Conservation (phyloP, 64 coral and sea anemone species). For the Cladopsammia gracilis region DNA sequence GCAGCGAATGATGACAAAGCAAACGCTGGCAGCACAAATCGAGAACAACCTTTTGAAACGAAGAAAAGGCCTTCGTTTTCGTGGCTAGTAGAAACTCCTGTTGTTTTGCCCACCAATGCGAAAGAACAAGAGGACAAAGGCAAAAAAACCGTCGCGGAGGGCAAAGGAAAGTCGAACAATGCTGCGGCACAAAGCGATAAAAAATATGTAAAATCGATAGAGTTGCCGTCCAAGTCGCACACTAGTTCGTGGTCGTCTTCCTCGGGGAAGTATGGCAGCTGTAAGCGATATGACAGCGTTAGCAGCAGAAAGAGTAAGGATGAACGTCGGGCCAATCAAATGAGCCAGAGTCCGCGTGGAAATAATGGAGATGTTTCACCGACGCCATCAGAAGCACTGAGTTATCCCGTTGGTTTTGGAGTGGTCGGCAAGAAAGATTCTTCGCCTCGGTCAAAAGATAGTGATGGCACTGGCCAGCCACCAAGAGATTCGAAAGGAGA, state of each 20-base stretch:
- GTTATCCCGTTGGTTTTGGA: not conserved
- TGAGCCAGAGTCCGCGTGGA: no score
- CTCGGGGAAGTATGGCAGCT: not conserved
- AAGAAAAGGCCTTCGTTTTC: not conserved
- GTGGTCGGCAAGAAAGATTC: not conserved
- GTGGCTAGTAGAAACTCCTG: constrained; percentile 8
- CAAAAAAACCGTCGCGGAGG: not conserved
- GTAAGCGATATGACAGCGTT: not conserved
- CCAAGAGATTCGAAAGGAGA: not conserved
- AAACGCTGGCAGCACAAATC: not conserved
- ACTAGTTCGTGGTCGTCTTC: not conserved
- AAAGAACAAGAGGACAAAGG: not conserved
- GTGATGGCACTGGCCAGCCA: not conserved
- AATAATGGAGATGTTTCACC: no score
- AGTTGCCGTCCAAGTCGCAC: not conserved
- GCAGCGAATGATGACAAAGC: not conserved
- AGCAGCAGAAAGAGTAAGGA: not conserved
- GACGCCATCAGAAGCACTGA: no score
- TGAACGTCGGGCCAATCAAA: no score
- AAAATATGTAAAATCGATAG: not conserved
- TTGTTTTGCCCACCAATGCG: not conserved
- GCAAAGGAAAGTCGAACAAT: not conserved
- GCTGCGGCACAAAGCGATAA: not conserved
- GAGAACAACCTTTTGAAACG: not conserved
- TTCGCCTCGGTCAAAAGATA: not conserved